These are phyloP conservation scores for Urophycis tenuis DNA, from an alignment of 2,797 vertebrate species.

Conservation along the genomic window DNA sequence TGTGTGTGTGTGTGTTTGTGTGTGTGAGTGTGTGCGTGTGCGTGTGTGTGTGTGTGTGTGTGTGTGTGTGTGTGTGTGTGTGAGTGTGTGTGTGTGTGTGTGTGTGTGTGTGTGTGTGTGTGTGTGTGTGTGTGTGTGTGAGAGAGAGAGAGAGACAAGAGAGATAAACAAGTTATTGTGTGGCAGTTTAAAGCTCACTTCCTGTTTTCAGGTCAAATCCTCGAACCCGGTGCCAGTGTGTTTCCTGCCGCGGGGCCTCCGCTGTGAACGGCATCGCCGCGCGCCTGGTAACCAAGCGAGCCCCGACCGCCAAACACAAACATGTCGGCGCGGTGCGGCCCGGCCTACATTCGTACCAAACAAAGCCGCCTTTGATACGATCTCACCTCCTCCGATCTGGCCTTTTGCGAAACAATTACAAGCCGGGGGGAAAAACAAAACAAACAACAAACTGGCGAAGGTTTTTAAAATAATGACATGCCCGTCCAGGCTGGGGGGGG, in stretches of 20 bases:
- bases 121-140: neutral
- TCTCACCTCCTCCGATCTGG: slow-evolving; percentile 33
- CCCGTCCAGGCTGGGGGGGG: slow-evolving; percentile 12
- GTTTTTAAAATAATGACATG: slow-evolving; percentile 32
- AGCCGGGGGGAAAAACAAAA: slow-evolving; percentile 10
- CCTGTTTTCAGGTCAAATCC: slow-evolving; percentile 43
- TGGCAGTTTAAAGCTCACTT: slow-evolving; percentile 33
- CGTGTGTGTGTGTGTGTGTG: slow-evolving; percentile 12
- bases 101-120: neutral
- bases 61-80: slow-evolving; percentile 7
- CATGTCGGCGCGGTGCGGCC: slow-evolving; percentile 23
- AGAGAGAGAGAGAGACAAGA: slow-evolving; percentile 14
- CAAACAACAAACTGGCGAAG: slow-evolving; percentile 24
- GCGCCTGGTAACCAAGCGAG: slow-evolving; percentile 46
- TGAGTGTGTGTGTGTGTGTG: slow-evolving; percentile 12
- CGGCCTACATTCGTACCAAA: slow-evolving; percentile 23
- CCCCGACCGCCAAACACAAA: slow-evolving; percentile 27
- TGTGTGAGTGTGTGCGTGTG: neutral
- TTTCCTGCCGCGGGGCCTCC: slow-evolving; percentile 37
- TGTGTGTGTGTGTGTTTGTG: slow-evolving; percentile 15
- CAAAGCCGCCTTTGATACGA: slow-evolving; percentile 41
- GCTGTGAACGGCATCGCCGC: slow-evolving; percentile 36
- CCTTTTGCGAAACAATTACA: slow-evolving; percentile 41
- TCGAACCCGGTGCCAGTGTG: slow-evolving; percentile 43
- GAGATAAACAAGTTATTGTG: slow-evolving; percentile 32